Conservation (phyloP, 92 coral and sea anemone species). For the Palythoa grandiflora region DNA sequence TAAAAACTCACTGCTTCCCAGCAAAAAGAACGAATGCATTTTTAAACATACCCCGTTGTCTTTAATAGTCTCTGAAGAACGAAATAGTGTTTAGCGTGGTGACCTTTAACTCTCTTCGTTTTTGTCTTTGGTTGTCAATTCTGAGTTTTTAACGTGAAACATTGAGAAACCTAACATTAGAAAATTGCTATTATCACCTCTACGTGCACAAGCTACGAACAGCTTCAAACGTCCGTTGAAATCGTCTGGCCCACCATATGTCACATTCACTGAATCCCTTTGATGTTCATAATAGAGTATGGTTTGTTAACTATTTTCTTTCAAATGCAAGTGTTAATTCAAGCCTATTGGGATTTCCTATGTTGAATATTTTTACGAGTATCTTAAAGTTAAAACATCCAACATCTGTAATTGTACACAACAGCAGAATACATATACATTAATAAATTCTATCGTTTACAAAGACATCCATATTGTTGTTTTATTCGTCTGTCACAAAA, state of each 20-base stretch:
- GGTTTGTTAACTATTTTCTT: not conserved
- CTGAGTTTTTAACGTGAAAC: not conserved
- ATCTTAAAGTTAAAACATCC: not conserved
- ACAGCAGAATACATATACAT: constrained; percentile 3
- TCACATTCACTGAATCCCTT: not conserved
- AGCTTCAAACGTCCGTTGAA: not conserved
- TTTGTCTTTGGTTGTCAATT: constrained; percentile 22
- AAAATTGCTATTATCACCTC: not conserved
- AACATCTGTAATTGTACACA: constrained; percentile 33
- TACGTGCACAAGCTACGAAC: not conserved
- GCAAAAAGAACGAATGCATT: constrained; percentile 22
- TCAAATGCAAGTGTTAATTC: not conserved
- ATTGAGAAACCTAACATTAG: not conserved
- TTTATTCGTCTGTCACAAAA: constrained; percentile 18
- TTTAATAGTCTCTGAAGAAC: constrained; percentile 7
- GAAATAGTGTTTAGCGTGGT: not conserved
- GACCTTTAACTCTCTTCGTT: constrained; percentile 13
- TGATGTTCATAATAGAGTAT: not conserved
- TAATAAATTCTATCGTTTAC: constrained; percentile 38
- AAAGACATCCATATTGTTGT: constrained; percentile 5
- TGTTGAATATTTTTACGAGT: not conserved
- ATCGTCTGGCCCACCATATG: not conserved
- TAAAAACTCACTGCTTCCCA: not conserved
- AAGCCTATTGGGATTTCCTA: not conserved
- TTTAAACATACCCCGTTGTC: constrained; percentile 32